Evolutionary conservation across 2,113 vertebrate species (phyloP), one percentile per base, ranked within the genome.

Genomic region (Turdus rufiventris): DNA sequence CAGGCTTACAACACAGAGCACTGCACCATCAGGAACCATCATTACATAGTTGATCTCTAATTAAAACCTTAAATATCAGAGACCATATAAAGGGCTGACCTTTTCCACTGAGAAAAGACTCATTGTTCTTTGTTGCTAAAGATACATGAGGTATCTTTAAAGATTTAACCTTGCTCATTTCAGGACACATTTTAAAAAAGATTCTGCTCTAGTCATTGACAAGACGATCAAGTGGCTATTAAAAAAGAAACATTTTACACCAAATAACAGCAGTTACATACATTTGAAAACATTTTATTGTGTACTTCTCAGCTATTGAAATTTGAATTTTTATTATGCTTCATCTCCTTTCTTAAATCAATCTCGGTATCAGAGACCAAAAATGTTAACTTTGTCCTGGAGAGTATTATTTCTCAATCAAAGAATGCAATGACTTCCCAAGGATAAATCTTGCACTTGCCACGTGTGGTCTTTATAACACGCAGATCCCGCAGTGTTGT

Each of bases 1-100:
- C 51, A 77, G 68, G 29, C 75, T 83, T 50, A 82, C 57, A 50
- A 60, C 33, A 53, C 31, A 80, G 54, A 95, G 36, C 68, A 63
- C 20, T 67, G 61, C 14, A 63, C 31, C 70, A 80, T 36, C 67
- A 91, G 43, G 58, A 60, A 89, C 68, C 47, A 43, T 73, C 85
- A 45, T 91, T 83, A 57, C 48, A 29, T 6, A 81, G 92, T 9
- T 95, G 80, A 93, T 75, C 65, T 80, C 77, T 94, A 80, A 94
- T 79, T 94, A 92, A 93, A 96, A 84, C 43, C 60, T 90, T 79
- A 85, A 93, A 92, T 93, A 91, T 88, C 87, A 60, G 47, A 88
- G 67, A 73, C 58, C 58, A 47, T 70, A 62, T 62, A 61, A 94
- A 94, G 78, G 40, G 54, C 48, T 96, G 87, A 85, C 45, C 75